These are phyloP conservation scores for Asbolus verrucosus DNA, from an alignment of 1,140 invertebrate species.

Conservation along the genomic window DNA sequence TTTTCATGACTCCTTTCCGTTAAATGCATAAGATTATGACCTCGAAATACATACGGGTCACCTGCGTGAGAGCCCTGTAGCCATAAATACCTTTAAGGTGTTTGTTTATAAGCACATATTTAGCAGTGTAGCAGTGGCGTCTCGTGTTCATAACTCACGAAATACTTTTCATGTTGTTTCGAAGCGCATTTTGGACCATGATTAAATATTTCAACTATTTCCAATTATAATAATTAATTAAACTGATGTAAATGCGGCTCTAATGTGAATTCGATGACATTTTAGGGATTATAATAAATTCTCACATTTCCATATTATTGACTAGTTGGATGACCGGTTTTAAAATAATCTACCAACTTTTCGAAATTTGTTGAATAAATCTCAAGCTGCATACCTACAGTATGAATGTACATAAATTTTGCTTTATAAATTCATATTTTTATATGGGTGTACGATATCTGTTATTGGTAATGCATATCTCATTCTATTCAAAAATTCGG, in stretches of 20 bases:
- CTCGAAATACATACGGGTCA: conserved; percentile 37
- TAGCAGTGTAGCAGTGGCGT: not conserved
- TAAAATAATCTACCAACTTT: not conserved
- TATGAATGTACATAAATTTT: too few species aligned
- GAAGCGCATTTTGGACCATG: too few species aligned
- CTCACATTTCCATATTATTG: conserved; percentile 1
- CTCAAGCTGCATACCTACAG: too few species aligned
- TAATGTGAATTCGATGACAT: conserved; percentile 2
- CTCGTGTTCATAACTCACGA: not conserved
- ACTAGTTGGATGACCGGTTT: conserved; percentile 2
- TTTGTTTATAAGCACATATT: conserved; percentile 44
- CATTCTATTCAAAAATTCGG: conserved; percentile 10
- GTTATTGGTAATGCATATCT: not conserved
- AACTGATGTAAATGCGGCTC: not conserved
- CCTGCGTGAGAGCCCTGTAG: conserved; percentile 36
- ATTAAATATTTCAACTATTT: not conserved
- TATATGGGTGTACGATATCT: too few species aligned
- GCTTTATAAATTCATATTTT: too few species aligned
- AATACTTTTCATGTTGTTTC: not conserved
- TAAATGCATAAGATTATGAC: conserved; percentile 40
- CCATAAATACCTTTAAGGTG: conserved; percentile 36
- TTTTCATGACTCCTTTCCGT: conserved; percentile 38
- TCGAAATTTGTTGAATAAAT: not conserved
- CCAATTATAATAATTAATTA: conserved; percentile 22
- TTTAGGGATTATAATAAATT: not conserved